Conservation (phyloP, 1,140 invertebrate species). For the Alviniconcha marisindica region DNA sequence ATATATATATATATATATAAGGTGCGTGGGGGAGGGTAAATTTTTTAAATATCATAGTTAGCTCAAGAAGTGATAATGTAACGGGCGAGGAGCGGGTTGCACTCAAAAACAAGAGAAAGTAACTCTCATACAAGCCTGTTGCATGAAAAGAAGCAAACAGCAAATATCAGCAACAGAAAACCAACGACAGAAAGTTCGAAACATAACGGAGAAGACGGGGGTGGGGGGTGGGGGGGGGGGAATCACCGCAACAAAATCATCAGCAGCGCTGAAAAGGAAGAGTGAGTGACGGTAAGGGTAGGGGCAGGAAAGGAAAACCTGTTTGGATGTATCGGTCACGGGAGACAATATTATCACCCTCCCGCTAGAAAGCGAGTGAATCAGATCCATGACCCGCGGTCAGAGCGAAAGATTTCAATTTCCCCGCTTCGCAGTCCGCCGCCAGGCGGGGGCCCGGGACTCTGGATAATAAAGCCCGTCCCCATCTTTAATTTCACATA, state of each 20-base stretch:
- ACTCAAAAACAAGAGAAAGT: too few species aligned
- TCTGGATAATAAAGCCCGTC: conserved; percentile 36
- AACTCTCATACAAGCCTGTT: neutral
- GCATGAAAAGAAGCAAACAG: neutral
- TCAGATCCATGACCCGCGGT: conserved; percentile 32
- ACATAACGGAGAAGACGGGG: neutral
- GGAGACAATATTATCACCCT: conserved; percentile 26
- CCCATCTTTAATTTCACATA: conserved; percentile 43
- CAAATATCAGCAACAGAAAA: neutral
- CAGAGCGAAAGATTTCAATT: conserved; percentile 36
- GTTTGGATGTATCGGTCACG: conserved; percentile 3
- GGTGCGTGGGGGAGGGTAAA: too few species aligned
- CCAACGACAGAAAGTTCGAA: neutral
- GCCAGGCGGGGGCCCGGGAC: neutral
- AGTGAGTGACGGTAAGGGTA: neutral
- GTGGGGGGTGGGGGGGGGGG: neutral
- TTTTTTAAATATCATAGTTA: too few species aligned
- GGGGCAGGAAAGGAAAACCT: neutral
- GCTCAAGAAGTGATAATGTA: too few species aligned
- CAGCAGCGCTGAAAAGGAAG: neutral
- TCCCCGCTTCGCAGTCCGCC: conserved; percentile 18
- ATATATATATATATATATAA: too few species aligned
- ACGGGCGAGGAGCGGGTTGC: too few species aligned
- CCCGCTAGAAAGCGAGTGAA: conserved; percentile 19
- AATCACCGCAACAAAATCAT: too few species aligned